Conservation (phyloP, 2,797 vertebrate species). For the Leptoclinus maculatus region DNA sequence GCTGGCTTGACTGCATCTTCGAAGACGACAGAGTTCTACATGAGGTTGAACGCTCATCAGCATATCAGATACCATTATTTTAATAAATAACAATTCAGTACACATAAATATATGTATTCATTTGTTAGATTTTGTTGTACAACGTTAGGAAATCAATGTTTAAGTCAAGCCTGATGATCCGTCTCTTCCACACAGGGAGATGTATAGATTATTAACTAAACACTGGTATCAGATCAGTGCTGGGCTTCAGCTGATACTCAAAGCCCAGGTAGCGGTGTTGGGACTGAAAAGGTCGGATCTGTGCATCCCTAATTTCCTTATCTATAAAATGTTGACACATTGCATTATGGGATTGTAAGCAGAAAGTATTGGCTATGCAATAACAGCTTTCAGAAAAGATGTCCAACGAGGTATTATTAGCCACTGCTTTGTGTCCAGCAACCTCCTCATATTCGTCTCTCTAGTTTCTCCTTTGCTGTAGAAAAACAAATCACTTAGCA, state of each 20-base stretch:
- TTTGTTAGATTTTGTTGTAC: neutral
- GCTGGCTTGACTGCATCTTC: too few species aligned
- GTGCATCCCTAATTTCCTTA: neutral
- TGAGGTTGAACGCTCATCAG: too few species aligned
- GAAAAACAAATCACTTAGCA: conserved; percentile 15
- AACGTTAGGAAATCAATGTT: neutral
- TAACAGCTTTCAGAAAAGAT: conserved; percentile 1
- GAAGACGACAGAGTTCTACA: too few species aligned
- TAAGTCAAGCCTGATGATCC: too few species aligned
- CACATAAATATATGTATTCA: too few species aligned
- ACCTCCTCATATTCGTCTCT: conserved; percentile 8
- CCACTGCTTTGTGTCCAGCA: neutral
- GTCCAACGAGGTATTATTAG: neutral
- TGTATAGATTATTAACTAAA: too few species aligned
- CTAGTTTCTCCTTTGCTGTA: neutral
- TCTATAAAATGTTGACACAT: neutral
- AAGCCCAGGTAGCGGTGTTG: neutral
- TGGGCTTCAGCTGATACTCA: too few species aligned
- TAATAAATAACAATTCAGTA: neutral
- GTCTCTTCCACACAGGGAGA: too few species aligned
- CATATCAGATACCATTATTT: too few species aligned
- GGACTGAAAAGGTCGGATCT: too few species aligned
- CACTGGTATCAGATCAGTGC: too few species aligned
- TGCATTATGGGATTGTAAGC: neutral
- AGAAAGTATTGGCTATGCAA: neutral